phyloP scores from a whole-genome alignment of 2,888 invertebrate genomes.

The Blastobasis lacticolella region DNA sequence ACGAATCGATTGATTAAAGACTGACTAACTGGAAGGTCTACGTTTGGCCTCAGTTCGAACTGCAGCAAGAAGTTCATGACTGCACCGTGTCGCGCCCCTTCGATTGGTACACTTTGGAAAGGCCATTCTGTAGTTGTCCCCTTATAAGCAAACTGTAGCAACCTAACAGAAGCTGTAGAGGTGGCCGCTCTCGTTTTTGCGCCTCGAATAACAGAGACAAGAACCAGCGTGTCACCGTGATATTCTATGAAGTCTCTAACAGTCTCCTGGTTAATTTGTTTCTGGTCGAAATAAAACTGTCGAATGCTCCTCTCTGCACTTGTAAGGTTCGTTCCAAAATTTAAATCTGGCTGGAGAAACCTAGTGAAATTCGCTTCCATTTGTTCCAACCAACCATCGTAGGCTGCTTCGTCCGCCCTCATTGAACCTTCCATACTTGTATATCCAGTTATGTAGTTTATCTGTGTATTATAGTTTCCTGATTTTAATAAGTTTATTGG shows the following conservation, averaged over 20 bases:
- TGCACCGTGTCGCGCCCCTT: conserved; percentile 49
- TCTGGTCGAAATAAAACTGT: conserved; percentile 42
- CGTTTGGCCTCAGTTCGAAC: conserved; percentile 28
- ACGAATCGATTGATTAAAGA: conserved; percentile 34
- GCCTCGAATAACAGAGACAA: conserved; percentile 43
- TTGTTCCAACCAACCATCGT: conserved; percentile 32
- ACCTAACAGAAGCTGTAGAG: conserved; percentile 35
- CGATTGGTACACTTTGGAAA: conserved; percentile 37
- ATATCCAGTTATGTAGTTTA: conserved; percentile 51
- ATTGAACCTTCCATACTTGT: conserved; percentile 54
- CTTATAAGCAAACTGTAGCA: conserved; percentile 47
- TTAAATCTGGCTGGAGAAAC: conserved; percentile 50
- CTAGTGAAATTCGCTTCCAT: conserved; percentile 51
- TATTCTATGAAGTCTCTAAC: conserved; percentile 54
- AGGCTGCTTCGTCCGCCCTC: conserved; percentile 38
- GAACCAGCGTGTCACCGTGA: conserved; percentile 48
- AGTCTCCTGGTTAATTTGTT: conserved; percentile 31
- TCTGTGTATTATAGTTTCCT: conserved; percentile 37
- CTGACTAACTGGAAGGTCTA: conserved; percentile 26
- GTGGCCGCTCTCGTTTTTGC: conserved; percentile 41
- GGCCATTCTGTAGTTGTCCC: conserved; percentile 51
- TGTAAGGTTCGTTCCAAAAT: conserved; percentile 28
- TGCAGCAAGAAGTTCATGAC: conserved; percentile 52
- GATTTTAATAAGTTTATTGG: conserved; percentile 43
- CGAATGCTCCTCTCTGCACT: conserved; percentile 29